Conservation (phyloP, 1,140 invertebrate species). For the Pantala flavescens region DNA sequence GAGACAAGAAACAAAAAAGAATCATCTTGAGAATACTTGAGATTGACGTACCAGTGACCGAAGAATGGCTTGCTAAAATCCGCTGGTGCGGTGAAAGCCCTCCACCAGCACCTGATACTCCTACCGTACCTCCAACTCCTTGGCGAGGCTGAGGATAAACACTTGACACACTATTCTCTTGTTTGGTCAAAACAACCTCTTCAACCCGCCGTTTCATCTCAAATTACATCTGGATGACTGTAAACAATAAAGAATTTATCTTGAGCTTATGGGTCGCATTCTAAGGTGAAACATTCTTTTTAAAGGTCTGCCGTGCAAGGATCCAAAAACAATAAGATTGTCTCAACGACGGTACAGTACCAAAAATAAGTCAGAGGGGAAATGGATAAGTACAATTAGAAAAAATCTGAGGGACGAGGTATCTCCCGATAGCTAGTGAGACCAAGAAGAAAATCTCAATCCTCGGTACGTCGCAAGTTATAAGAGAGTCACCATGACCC, state of each 20-base stretch:
- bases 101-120: conserved; percentile 29
- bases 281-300: not conserved
- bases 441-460: too few species aligned
- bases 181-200: conserved; percentile 37
- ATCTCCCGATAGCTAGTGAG: too few species aligned
- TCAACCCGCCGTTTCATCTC: conserved; percentile 52
- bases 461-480: too few species aligned
- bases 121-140: conserved; percentile 29
- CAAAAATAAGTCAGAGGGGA: not conserved
- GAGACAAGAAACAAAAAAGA: not conserved
- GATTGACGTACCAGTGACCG: not conserved
- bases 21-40: not conserved
- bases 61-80: conserved; percentile 25
- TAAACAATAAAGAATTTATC: conserved; percentile 18
- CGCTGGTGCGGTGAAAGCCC: conserved; percentile 33
- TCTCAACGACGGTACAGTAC: not conserved
- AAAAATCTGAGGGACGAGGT: not conserved
- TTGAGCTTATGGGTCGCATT: not conserved
- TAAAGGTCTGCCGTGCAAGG: not conserved
- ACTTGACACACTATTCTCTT: conserved; percentile 38
- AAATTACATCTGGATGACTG: conserved; percentile 48
- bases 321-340: not conserved
- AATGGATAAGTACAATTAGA: not conserved
- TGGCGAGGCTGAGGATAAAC: conserved; percentile 35
- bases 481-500: too few species aligned